phyloP scores from a whole-genome alignment of 2,797 vertebrate species.

The Picus viridis region DNA sequence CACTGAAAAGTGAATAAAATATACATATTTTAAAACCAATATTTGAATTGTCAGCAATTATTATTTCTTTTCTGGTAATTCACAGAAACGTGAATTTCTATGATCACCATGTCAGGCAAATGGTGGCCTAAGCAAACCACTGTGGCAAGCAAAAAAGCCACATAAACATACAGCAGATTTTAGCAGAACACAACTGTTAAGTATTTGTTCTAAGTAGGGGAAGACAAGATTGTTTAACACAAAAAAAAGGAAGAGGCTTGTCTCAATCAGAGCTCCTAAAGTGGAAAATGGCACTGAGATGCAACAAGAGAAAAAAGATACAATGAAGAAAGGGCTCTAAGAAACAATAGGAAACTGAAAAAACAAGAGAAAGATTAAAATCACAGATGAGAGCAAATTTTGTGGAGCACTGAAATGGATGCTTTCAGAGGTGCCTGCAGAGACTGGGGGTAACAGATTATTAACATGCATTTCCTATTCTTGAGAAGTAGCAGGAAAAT shows the following conservation, averaged over 20 bases:
- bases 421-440: not conserved
- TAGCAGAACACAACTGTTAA: not conserved
- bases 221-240: not conserved
- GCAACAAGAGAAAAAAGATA: not conserved
- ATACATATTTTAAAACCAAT: not conserved
- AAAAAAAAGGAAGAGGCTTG: not conserved
- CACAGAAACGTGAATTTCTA: not conserved
- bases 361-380: not conserved
- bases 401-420: not conserved
- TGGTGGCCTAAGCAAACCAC: not conserved
- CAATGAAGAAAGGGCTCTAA: not conserved
- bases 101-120: not conserved
- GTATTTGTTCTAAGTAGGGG: not conserved
- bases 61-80: not conserved
- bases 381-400: fast-evolving
- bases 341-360: not conserved
- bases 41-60: not conserved
- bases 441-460: not conserved
- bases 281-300: not conserved
- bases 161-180: not conserved
- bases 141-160: not conserved
- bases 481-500: not conserved
- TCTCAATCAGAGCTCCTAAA: not conserved
- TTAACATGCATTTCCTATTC: not conserved
- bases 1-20: not conserved